Conservation (phyloP, 1,140 invertebrate species). For the Vanessa tameamea region DNA sequence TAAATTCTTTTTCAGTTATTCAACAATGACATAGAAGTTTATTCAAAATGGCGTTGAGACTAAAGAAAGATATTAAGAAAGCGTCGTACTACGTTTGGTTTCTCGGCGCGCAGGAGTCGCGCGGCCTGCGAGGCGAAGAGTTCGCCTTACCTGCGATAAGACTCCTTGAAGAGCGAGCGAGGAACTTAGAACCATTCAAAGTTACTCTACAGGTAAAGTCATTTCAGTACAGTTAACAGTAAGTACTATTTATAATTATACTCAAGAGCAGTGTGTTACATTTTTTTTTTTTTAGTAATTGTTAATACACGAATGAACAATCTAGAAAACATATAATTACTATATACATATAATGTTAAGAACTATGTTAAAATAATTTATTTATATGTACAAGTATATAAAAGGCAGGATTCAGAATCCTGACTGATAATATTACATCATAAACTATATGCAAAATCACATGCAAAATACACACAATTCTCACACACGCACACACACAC, state of each 20-base stretch:
- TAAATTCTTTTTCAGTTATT: slow-evolving; percentile 56
- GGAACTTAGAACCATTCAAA: slow-evolving; percentile 94
- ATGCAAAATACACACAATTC: too few species aligned
- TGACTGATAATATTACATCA: too few species aligned
- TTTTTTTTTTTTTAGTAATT: too few species aligned
- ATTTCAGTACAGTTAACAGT: not conserved
- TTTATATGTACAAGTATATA: too few species aligned
- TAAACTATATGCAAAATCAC: too few species aligned
- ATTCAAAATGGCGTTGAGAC: slow-evolving; percentile 83
- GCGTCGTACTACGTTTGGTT: slow-evolving; percentile 99
- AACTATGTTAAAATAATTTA: too few species aligned
- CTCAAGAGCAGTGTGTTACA: too few species aligned
- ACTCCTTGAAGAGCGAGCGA: slow-evolving; percentile 91
- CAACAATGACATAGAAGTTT: slow-evolving; percentile 72
- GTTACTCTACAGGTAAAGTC: slow-evolving; percentile 89
- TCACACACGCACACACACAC: too few species aligned
- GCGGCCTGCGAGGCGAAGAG: slow-evolving; percentile 90
- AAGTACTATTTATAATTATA: not conserved
- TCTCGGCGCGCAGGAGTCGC: slow-evolving; percentile 96
- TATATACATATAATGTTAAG: too few species aligned
- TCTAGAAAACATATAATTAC: too few species aligned
- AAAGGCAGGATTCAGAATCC: too few species aligned
- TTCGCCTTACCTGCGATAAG: slow-evolving; percentile 91
- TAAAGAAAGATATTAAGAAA: slow-evolving; percentile 94
- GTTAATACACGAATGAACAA: too few species aligned